phyloP scores from a whole-genome alignment of 2,797 vertebrate species.

The Orestias chungarensis region DNA sequence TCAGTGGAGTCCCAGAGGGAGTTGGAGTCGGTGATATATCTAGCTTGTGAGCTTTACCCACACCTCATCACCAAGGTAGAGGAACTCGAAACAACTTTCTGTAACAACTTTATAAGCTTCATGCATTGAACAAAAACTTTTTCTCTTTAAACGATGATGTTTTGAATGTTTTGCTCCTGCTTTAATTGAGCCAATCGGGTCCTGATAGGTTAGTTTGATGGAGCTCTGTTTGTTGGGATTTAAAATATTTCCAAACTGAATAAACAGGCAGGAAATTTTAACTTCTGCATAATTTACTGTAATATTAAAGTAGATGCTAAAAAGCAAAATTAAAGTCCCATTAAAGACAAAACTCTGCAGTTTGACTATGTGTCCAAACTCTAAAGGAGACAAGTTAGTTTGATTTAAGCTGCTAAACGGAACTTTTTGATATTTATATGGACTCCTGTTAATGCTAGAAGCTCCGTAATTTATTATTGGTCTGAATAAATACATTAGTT shows the following conservation, averaged over 20 bases:
- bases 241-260: neutral
- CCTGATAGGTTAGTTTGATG: neutral
- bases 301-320: neutral
- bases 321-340: neutral
- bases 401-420: neutral
- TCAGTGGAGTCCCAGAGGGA: conserved; percentile 69
- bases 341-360: neutral
- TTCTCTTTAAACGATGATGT: neutral
- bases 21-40: conserved; percentile 86
- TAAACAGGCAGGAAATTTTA: neutral
- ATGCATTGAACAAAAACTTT: neutral
- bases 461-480: neutral
- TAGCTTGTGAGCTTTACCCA: conserved; percentile 89
- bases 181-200: neutral
- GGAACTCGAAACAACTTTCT: neutral
- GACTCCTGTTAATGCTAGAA: neutral
- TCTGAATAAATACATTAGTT: neutral
- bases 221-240: neutral
- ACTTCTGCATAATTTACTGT: neutral
- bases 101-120: neutral
- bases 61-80: conserved; percentile 96
- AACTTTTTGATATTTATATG: neutral
- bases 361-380: neutral
- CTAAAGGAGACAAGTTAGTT: neutral
- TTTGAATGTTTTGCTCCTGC: neutral